Percentiles rank a stretch among this genome's conserved stretches.
These are phyloP conservation scores for Moxostoma hubbsi DNA, from an alignment of 2,797 vertebrate species.

Conservation along the genomic window DNA sequence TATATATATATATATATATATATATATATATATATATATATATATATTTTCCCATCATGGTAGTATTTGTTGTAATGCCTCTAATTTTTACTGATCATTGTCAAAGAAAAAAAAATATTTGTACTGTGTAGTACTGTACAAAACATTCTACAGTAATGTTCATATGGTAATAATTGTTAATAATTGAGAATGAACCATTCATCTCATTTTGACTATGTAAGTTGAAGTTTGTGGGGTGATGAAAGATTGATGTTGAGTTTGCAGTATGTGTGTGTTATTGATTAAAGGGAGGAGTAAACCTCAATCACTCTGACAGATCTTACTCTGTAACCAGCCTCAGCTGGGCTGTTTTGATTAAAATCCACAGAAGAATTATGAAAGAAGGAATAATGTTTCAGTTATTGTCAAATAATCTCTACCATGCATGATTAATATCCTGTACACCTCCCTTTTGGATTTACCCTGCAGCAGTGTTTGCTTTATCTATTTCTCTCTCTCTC, in stretches of 20 bases:
- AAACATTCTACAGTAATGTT: too few relatives aligned
- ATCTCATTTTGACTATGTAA: neutral
- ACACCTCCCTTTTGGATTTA: conserved; percentile 70
- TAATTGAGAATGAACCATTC: neutral
- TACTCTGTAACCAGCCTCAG: conserved; percentile 34
- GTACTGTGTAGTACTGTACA: too few relatives aligned
- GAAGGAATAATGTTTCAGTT: conserved; percentile 78
- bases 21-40: neutral
- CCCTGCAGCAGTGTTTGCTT: conserved; percentile 67
- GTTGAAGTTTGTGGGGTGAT: neutral
- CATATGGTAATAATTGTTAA: too few relatives aligned
- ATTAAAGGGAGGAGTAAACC: neutral
- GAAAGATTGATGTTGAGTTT: conserved; percentile 8
- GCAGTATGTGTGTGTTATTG: neutral
- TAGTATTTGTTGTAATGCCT: too few relatives aligned
- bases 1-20: neutral
- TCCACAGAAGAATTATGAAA: conserved; percentile 36
- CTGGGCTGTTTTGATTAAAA: conserved; percentile 49
- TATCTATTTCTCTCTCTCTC: conserved; percentile 43
- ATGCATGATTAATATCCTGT: conserved; percentile 62
- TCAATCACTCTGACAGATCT: conserved; percentile 28
- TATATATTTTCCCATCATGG: too few relatives aligned
- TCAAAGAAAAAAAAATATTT: too few relatives aligned
- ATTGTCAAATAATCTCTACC: conserved; percentile 28
- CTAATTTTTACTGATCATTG: too few relatives aligned